These are phyloP conservation scores for Heliconius erato DNA, from an alignment of 2,888 invertebrate genomes.

Conservation along the genomic window DNA sequence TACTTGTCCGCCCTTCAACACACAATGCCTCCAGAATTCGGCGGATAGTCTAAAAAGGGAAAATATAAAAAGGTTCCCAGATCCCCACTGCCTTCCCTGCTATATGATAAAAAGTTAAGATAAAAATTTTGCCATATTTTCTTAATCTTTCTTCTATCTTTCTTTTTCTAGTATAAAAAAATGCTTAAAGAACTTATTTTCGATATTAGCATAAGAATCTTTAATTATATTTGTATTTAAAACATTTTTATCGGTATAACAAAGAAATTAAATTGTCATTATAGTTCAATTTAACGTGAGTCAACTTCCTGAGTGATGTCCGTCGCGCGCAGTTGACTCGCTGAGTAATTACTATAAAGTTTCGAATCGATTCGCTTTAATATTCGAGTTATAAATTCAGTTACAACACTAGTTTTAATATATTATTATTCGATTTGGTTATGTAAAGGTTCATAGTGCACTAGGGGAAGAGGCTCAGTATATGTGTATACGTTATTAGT, in stretches of 20 bases:
- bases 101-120: no score
- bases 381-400: background rate
- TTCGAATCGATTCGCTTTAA: constrained; percentile 21
- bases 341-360: constrained; percentile 39
- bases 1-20: no score
- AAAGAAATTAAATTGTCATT: constrained; percentile 28
- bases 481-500: background rate
- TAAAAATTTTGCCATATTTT: no score
- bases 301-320: constrained; percentile 34
- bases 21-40: no score
- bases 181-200: no score
- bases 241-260: background rate
- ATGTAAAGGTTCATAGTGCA: no score
- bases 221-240: background rate
- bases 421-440: background rate
- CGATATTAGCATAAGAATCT: background rate
- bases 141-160: no score
- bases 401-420: constrained; percentile 10
- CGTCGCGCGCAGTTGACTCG: constrained; percentile 42
- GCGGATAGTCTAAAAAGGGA: no score
- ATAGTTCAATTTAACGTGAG: constrained; percentile 36
- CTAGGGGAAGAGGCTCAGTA: background rate
- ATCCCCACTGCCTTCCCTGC: no score
- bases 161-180: no score
- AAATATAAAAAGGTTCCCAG: no score